phyloP scores from a whole-genome alignment of 2,113 vertebrate species.

The Nesogale talazaci region DNA sequence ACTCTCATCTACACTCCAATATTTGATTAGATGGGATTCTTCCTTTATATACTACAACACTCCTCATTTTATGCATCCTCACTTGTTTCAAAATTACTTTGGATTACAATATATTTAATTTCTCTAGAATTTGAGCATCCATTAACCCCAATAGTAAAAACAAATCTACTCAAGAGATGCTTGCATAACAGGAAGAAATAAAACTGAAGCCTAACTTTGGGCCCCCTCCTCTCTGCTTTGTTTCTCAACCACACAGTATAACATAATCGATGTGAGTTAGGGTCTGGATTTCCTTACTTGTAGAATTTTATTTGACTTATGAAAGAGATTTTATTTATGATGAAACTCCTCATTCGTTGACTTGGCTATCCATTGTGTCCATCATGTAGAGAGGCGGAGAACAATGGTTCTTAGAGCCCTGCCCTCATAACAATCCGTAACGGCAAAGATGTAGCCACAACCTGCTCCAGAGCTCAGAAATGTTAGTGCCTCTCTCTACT shows the following conservation, averaged over 20 bases:
- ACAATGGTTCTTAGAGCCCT: background rate
- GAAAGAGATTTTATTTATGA: background rate
- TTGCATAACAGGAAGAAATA: too few relatives aligned
- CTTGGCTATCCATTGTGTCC: background rate
- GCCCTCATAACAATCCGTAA: background rate
- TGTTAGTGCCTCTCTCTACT: background rate
- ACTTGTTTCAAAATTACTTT: constrained; percentile 5
- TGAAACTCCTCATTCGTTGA: background rate
- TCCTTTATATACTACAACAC: background rate
- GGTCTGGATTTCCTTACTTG: background rate
- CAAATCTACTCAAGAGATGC: too few relatives aligned
- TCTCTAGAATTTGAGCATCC: background rate
- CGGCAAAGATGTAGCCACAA: background rate
- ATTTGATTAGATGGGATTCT: background rate
- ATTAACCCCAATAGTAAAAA: too few relatives aligned
- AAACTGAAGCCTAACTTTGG: too few relatives aligned
- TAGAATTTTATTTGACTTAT: background rate
- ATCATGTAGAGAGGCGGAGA: background rate
- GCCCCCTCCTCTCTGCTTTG: background rate
- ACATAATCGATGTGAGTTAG: background rate
- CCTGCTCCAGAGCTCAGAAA: constrained; percentile 8
- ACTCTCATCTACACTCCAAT: background rate
- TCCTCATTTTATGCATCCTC: background rate
- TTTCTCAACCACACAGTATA: background rate
- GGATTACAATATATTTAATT: background rate